Evolutionary conservation across 2,888 invertebrate genomes (phyloP), one percentile per base, ranked within the genome.

Genomic region (Eubasilissa splendida): DNA sequence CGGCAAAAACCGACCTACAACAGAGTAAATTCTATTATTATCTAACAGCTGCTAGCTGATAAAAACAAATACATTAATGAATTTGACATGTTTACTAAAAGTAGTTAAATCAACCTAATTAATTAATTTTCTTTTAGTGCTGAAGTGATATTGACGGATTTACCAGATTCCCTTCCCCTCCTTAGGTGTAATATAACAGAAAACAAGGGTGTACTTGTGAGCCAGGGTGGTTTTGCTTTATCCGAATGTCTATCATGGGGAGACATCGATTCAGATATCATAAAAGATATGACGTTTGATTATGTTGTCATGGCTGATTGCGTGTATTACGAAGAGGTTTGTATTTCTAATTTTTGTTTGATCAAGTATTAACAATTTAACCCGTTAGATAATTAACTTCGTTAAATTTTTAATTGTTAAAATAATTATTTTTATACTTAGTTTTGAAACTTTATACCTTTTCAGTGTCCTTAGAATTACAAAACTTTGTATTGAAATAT

Each of bases 61-160:
- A 5, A 5, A 42, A 42, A 42, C 42, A 42, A 42, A 42, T 42
- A 42, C 42, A 42, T 42, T 42, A 4, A 42, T 5, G 42, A 42
- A 42, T 42, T 22, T 22, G 22, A 22, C 22, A 22, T 5, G 42
- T 42, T 42, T 42, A 7, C 7, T 42, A 42, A 42, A 42, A 42
- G 7, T 42, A 7, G 42, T 42, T 42, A 42, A 4, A 42, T 5
- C 7, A 42, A 2, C 7, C 42, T 42, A 5, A 42, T 42, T 42
- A 42, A 68, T 33, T 66, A 66, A n/a, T 56, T 77, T 22, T 58
- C 42, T 68, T 70, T 85, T 88, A 94, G 94, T 74, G 93, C 93
- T 71, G 88, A 92, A 86, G 93, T 93, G 7, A 90, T 92, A 50
- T 86, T 94, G 74, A 95, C 95, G 80, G 95, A 95, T 87, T 88